Evolutionary conservation across 2,113 vertebrate genomes (phyloP).

Genomic region (Spilogale gracilis): DNA sequence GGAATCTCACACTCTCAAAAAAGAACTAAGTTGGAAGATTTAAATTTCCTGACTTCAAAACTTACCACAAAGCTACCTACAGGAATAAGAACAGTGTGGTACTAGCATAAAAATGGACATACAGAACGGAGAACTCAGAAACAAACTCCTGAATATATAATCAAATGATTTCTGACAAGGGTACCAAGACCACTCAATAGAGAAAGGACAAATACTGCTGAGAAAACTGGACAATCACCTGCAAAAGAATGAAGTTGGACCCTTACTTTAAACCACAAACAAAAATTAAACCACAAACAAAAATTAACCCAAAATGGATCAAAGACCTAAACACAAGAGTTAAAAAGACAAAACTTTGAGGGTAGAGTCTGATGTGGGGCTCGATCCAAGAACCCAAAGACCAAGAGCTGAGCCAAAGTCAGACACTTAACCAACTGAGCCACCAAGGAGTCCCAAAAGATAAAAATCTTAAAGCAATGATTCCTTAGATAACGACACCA

Average conservation of each 20-base stretch:
- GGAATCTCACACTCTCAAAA: not conserved
- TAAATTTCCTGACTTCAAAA: not conserved
- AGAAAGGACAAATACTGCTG: not conserved
- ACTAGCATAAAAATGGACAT: not conserved
- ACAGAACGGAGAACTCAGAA: not conserved
- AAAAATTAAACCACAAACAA: slow-evolving; percentile 3
- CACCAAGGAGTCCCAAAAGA: not conserved
- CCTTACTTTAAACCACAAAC: not conserved
- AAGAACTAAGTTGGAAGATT: not conserved
- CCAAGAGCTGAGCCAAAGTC: not conserved
- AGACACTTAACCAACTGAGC: not conserved
- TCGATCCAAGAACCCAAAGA: not conserved
- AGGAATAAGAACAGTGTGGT: not conserved
- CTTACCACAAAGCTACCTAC: not conserved
- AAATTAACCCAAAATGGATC: not conserved
- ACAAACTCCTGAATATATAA: not conserved
- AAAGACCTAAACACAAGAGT: not conserved
- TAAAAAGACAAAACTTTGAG: not conserved
- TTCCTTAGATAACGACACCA: not conserved
- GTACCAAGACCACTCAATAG: not conserved
- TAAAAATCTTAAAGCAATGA: not conserved
- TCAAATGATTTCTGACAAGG: not conserved
- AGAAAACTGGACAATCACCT: not conserved
- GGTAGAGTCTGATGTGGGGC: not conserved
- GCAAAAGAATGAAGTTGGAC: not conserved